Conservation (phyloP, 2,888 invertebrate species). For the Tyria jacobaeae region DNA sequence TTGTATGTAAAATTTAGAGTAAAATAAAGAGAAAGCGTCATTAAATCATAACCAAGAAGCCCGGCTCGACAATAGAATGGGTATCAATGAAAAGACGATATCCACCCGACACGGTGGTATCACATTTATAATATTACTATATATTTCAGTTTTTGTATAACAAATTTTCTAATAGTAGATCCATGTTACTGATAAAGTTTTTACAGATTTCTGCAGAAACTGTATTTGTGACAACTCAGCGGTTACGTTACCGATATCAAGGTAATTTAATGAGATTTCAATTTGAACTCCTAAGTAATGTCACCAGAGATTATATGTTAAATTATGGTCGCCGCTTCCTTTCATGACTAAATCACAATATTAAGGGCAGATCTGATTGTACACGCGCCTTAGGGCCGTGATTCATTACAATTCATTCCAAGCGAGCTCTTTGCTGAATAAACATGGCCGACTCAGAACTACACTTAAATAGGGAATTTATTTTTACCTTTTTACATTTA, state of each 20-base stretch:
- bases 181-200: too few species aligned
- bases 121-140: too few species aligned
- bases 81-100: neutral
- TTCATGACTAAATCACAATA: constrained; percentile 35
- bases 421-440: constrained; percentile 63
- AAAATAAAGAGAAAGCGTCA: neutral
- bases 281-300: neutral
- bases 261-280: neutral
- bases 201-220: neutral
- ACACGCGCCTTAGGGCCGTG: constrained; percentile 57
- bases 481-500: constrained; percentile 42
- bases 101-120: too few species aligned
- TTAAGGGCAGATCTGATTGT: constrained; percentile 67
- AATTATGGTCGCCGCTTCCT: constrained; percentile 23
- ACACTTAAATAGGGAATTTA: constrained; percentile 45
- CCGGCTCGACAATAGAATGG: neutral
- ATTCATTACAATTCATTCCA: constrained; percentile 67
- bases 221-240: neutral
- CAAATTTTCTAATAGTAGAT: too few species aligned
- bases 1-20: too few species aligned
- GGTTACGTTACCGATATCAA: neutral
- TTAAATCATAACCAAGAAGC: neutral
- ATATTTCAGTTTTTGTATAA: too few species aligned
- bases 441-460: constrained; percentile 58
- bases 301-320: neutral